These are phyloP conservation scores for Lathamus discolor DNA, from an alignment of 2,113 vertebrate genomes.

Conservation along the genomic window DNA sequence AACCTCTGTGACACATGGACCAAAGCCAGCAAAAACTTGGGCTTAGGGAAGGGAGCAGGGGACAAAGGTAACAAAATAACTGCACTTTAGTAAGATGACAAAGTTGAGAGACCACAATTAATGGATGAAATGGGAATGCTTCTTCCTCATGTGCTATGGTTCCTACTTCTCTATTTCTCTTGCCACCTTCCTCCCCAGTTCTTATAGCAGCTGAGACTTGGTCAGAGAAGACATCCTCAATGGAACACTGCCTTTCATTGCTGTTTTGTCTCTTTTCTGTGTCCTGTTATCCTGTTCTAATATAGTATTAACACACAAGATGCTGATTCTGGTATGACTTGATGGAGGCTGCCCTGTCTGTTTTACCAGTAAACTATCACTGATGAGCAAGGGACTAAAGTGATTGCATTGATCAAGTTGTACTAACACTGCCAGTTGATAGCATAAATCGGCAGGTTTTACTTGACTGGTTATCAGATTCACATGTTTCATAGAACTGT, in stretches of 20 bases:
- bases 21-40: not conserved
- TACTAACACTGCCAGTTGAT: not conserved
- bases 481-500: not conserved
- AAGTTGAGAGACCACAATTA: not conserved
- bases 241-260: not conserved
- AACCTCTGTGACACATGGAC: rapidly evolving
- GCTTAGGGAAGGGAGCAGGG: not conserved
- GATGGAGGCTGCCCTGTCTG: not conserved
- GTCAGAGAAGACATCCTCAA: not conserved
- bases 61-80: not conserved
- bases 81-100: not conserved
- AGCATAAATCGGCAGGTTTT: not conserved
- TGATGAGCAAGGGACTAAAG: not conserved
- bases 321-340: not conserved
- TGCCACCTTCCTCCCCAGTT: not conserved
- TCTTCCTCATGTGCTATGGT: not conserved
- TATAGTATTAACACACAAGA: not conserved
- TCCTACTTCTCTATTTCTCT: not conserved
- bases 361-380: not conserved
- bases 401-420: not conserved
- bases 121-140: not conserved
- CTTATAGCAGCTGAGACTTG: not conserved
- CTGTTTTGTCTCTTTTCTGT: not conserved
- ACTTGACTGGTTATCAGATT: not conserved
- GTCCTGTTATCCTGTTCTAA: not conserved